phyloP scores from a whole-genome alignment of 2,113 vertebrate species.

The Todiramphus chloris region DNA sequence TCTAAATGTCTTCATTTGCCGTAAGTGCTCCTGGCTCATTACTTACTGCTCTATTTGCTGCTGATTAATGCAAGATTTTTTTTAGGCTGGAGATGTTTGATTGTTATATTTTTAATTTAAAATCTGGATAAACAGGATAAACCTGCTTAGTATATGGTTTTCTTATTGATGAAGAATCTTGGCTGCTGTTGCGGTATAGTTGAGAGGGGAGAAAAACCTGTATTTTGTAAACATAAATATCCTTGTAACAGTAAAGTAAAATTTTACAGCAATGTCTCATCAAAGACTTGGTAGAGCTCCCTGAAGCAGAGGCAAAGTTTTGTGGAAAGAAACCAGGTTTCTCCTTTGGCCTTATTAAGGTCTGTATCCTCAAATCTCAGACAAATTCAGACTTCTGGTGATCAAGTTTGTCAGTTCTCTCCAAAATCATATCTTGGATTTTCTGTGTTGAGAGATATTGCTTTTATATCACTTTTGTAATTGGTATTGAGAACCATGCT shows the following conservation, averaged over 20 bases:
- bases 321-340: background rate
- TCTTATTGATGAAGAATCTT: constrained; percentile 25
- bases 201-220: background rate
- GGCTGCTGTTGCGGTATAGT: background rate
- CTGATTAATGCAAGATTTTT: constrained; percentile 66
- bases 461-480: background rate
- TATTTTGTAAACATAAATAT: background rate
- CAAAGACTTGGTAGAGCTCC: background rate
- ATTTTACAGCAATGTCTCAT: background rate
- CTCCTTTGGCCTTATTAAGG: background rate
- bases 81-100: constrained; percentile 60
- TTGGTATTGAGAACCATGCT: background rate
- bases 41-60: constrained; percentile 28
- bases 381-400: background rate
- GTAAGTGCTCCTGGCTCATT: constrained; percentile 36
- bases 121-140: constrained; percentile 28
- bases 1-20: constrained; percentile 36
- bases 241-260: background rate
- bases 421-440: background rate
- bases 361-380: background rate
- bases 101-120: constrained; percentile 65
- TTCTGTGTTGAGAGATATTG: background rate
- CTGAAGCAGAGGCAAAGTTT: background rate
- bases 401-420: background rate
- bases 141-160: constrained; percentile 21